Percentiles rank a stretch among this genome's conserved stretches.
Evolutionary conservation across 2,797 vertebrate genomes (phyloP).

Genomic region (Pangasius macronema): DNA sequence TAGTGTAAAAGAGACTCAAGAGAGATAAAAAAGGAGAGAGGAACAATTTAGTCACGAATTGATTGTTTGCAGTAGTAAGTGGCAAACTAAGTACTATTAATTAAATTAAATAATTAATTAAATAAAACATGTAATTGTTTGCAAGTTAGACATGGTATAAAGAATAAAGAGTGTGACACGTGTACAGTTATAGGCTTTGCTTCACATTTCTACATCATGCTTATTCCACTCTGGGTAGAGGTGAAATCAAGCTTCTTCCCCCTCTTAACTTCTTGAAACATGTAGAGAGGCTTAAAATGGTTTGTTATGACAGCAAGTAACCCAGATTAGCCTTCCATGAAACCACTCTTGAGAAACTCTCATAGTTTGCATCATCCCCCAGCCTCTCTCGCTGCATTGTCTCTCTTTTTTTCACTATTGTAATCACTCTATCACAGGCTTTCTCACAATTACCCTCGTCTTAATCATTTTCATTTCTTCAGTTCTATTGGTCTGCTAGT

Average conservation of each 20-base stretch:
- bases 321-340: constrained; percentile 68
- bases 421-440: neutral
- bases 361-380: neutral
- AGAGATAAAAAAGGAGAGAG: neutral
- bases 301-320: constrained; percentile 74
- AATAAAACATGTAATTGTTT: neutral
- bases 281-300: constrained; percentile 68
- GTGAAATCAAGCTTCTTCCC: neutral
- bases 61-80: neutral
- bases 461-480: neutral
- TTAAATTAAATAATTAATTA: too few relatives aligned
- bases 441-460: neutral
- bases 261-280: neutral
- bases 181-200: neutral
- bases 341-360: constrained; percentile 35
- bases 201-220: neutral
- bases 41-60: neutral
- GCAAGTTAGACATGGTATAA: neutral
- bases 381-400: neutral
- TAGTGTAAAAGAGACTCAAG: neutral
- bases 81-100: neutral
- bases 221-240: neutral
- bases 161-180: neutral
- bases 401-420: constrained; percentile 7
- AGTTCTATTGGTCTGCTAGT: neutral